Evolutionary conservation across 2,113 vertebrate genomes (phyloP), one percentile per base, ranked within the genome.

Genomic region (Rhombomys opimus): DNA sequence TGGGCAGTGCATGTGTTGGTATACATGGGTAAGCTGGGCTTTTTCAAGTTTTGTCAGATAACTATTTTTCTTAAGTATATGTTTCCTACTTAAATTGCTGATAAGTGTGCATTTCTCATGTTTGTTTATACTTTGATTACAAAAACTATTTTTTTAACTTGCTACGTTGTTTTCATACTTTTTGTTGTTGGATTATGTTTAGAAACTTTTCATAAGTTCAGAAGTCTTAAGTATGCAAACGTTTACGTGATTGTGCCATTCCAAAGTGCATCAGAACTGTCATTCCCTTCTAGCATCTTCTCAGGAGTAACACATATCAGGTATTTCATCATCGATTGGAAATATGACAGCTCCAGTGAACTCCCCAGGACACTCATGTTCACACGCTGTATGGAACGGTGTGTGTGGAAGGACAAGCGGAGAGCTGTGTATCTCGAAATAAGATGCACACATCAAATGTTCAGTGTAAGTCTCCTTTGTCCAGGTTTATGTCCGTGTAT

Each of bases 181-280:
- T 87, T 94, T 77, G 87, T 89, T 98, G 96, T 98, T 98, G 97
- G 96, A 97, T 98, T 94, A 96, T 98, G 97, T 98, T 98, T 98
- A 98, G 98, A 98, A 98, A 98, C 98, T 98, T 98, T 98, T 98
- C 98, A 98, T 98, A 98, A 98, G 98, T 99, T 98, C 98, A 98
- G 98, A 99, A 99, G 99, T 99, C 99, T 99, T 99, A 99, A 99
- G 98, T 98, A 98, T 99, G 98, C 98, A 98, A 99, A 98, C 96
- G 99, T 99, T 99, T 98, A 98, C 98, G 98, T 98, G 97, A 98
- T 98, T 98, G 98, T 98, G 99, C 98, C 99, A 99, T 99, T 99
- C 99, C 99, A 98, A 98, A 99, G 98, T 99, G 98, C 99, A 98
- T 99, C 98, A 97, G 97, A 98, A 98, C 98, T 98, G 98, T 98